Evolutionary conservation across 2,888 invertebrate genomes (phyloP).

Genomic region (Didymodactylos carnosus): DNA sequence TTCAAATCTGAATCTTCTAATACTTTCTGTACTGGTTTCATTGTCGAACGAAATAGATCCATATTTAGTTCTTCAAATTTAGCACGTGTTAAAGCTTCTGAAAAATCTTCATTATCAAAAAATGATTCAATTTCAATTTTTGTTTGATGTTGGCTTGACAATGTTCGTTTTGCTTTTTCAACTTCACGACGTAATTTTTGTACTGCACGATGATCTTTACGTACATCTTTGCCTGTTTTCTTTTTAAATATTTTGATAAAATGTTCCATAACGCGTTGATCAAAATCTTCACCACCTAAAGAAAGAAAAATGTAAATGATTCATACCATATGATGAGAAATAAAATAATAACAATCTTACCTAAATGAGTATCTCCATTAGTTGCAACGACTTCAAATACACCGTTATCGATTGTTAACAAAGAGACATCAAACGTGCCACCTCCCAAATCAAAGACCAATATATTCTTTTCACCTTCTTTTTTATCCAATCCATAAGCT

Average conservation of each 20-base stretch:
- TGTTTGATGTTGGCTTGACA: slow-evolving; percentile 16
- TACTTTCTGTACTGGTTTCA: slow-evolving; percentile 84
- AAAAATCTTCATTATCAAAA: slow-evolving; percentile 43
- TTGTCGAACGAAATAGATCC: slow-evolving; percentile 56
- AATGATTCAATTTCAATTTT: slow-evolving; percentile 18
- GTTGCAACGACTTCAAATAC: slow-evolving; percentile 63
- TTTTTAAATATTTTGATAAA: slow-evolving; percentile 19
- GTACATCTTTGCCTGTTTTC: slow-evolving; percentile 33
- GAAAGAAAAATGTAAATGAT: too few relatives aligned
- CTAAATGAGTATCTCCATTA: slow-evolving; percentile 15
- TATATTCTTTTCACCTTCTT: slow-evolving; percentile 89
- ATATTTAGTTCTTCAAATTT: slow-evolving; percentile 96
- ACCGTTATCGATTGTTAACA: slow-evolving; percentile 91
- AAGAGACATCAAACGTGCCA: slow-evolving; percentile 94
- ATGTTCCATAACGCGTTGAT: slow-evolving; percentile 14
- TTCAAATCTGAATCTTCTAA: slow-evolving; percentile 93
- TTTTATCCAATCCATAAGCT: slow-evolving; percentile 87
- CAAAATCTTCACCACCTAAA: slow-evolving; percentile 16
- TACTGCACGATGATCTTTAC: slow-evolving; percentile 30
- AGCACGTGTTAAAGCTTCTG: slow-evolving; percentile 85
- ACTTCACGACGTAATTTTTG: slow-evolving; percentile 34
- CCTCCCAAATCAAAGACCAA: slow-evolving; percentile 96
- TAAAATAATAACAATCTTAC: too few relatives aligned
- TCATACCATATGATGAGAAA: too few relatives aligned
- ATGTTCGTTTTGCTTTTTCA: slow-evolving; percentile 31